Evolutionary conservation across 2,888 invertebrate species (phyloP).

Genomic region (Brachyptera putata): DNA sequence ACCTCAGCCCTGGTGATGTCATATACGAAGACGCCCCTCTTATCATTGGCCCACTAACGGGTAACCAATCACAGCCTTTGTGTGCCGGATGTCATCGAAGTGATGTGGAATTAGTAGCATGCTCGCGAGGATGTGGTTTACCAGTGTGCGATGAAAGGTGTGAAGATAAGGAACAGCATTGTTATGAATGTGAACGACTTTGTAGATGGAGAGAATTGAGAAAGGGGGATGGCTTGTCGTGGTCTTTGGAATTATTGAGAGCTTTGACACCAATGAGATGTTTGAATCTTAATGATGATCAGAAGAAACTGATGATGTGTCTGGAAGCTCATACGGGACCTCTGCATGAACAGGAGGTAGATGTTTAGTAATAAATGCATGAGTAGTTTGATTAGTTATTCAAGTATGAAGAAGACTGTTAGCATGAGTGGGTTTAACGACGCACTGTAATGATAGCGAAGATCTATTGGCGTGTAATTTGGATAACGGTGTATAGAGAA

Average conservation of each 20-base stretch:
- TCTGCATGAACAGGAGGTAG: slow-evolving; percentile 54
- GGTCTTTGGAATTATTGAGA: slow-evolving; percentile 43
- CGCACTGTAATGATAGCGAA: too few species aligned
- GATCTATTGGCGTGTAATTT: too few species aligned
- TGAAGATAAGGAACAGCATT: slow-evolving; percentile 55
- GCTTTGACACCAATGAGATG: slow-evolving; percentile 48
- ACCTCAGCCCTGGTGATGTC: slow-evolving; percentile 62
- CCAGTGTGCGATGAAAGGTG: slow-evolving; percentile 65
- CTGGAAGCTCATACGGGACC: slow-evolving; percentile 53
- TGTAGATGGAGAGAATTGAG: background rate
- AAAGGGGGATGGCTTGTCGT: slow-evolving; percentile 27
- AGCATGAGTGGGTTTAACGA: too few species aligned
- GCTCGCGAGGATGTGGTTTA: slow-evolving; percentile 54
- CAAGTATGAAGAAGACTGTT: too few species aligned
- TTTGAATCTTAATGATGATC: slow-evolving; percentile 45
- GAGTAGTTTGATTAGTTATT: too few species aligned
- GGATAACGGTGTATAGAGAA: too few species aligned
- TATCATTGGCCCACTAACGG: slow-evolving; percentile 63
- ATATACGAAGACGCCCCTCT: slow-evolving; percentile 68
- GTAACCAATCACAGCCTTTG: slow-evolving; percentile 49
- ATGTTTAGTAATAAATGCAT: too few species aligned
- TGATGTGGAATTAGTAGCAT: slow-evolving; percentile 9
- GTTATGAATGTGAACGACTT: slow-evolving; percentile 54
- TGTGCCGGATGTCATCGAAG: slow-evolving; percentile 55
- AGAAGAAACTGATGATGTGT: slow-evolving; percentile 49